phyloP scores from a whole-genome alignment of 1,140 invertebrate genomes.

The Chrysomallon squamiferum region DNA sequence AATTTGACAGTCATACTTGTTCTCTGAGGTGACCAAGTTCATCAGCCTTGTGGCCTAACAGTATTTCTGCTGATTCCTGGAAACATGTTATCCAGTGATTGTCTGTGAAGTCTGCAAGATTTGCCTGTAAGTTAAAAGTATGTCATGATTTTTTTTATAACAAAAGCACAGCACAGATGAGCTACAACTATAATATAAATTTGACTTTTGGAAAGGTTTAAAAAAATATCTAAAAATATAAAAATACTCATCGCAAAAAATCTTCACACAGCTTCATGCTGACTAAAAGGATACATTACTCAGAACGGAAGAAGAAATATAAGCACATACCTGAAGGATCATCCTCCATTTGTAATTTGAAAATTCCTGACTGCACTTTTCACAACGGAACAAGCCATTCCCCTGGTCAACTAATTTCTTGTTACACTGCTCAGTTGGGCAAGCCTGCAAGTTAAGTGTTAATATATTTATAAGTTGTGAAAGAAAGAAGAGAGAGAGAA shows the following conservation, averaged over 20 bases:
- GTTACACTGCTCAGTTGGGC: slow-evolving; percentile 84
- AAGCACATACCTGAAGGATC: slow-evolving; percentile 75
- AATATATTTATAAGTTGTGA: too few species aligned
- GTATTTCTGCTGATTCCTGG: slow-evolving; percentile 81
- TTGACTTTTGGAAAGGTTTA: too few species aligned
- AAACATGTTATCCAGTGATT: slow-evolving; percentile 90
- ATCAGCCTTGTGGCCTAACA: slow-evolving; percentile 79
- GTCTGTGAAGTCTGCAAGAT: slow-evolving; percentile 81
- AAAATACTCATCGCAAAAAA: too few species aligned
- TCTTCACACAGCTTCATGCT: too few species aligned
- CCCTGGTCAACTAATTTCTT: slow-evolving; percentile 91
- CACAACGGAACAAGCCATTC: slow-evolving; percentile 89
- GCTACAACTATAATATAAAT: too few species aligned
- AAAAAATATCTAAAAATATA: too few species aligned
- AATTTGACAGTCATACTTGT: slow-evolving; percentile 46
- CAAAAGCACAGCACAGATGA: too few species aligned
- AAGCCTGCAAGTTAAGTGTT: slow-evolving; percentile 72
- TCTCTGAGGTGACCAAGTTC: slow-evolving; percentile 69
- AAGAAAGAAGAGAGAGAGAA: too few species aligned
- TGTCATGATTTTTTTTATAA: too few species aligned
- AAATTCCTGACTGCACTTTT: slow-evolving; percentile 88
- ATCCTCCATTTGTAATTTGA: slow-evolving; percentile 87
- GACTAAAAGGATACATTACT: too few species aligned
- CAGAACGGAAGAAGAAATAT: slow-evolving; percentile 71
- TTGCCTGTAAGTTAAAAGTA: slow-evolving; percentile 67